phyloP scores from a whole-genome alignment of 2,797 vertebrate species.

The Chaetophractus vellerosus region DNA sequence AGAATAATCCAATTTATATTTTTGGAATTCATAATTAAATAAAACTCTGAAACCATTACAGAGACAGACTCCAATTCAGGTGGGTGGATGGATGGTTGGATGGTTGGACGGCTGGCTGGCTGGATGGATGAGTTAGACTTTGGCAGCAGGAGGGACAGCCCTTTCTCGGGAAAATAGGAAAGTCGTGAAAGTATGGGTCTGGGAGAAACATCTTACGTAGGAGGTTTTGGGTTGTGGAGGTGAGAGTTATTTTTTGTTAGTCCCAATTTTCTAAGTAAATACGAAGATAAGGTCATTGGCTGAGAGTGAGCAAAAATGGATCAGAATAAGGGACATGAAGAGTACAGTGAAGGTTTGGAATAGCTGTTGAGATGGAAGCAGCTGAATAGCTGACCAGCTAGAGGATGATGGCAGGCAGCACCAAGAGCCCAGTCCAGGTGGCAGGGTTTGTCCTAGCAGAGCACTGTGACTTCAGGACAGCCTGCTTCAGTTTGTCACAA shows the following conservation, averaged over 20 bases:
- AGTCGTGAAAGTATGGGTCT: background rate
- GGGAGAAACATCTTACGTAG: background rate
- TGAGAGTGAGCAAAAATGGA: background rate
- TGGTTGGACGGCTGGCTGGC: background rate
- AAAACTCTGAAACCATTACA: too few relatives aligned
- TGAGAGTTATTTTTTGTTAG: background rate
- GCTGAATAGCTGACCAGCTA: fast-evolving
- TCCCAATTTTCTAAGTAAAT: constrained; percentile 11
- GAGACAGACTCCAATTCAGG: background rate
- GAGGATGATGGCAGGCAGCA: background rate
- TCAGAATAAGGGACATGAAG: background rate
- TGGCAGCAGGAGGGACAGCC: background rate
- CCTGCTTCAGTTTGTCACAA: background rate
- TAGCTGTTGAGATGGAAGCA: background rate
- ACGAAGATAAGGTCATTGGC: background rate
- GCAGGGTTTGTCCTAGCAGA: background rate
- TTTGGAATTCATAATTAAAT: too few relatives aligned
- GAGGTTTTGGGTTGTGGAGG: background rate
- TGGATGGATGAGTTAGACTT: background rate
- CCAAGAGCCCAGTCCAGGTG: background rate
- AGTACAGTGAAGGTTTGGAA: fast-evolving
- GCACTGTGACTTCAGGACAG: background rate
- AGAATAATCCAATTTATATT: too few relatives aligned
- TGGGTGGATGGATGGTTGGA: background rate
- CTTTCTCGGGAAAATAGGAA: background rate